These are phyloP conservation scores for Mizuhopecten yessoensis DNA, from an alignment of 1,140 invertebrate genomes.

Conservation along the genomic window DNA sequence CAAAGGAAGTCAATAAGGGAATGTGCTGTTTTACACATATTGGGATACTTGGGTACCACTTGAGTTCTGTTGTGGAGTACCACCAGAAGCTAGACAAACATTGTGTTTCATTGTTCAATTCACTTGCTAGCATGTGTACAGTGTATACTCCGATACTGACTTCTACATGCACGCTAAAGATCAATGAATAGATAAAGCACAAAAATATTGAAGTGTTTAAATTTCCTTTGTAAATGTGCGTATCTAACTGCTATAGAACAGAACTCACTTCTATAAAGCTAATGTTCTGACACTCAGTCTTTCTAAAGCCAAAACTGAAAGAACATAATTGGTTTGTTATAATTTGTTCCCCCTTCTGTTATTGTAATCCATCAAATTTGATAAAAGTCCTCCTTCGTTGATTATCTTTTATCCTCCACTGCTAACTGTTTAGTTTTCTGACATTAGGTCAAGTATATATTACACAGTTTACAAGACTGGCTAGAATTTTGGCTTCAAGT, in stretches of 20 bases:
- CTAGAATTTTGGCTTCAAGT: neutral
- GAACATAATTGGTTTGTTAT: neutral
- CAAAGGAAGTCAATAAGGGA: constrained; percentile 1
- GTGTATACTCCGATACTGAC: constrained; percentile 5
- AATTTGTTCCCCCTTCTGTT: too few species aligned
- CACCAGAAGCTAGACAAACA: neutral
- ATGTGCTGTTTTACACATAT: constrained; percentile 19
- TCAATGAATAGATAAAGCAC: neutral
- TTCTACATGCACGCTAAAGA: neutral
- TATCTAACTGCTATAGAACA: neutral
- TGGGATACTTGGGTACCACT: neutral
- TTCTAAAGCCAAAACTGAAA: neutral
- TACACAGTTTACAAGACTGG: neutral
- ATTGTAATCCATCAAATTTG: neutral
- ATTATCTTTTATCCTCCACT: neutral
- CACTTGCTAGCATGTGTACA: neutral
- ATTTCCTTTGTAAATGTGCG: neutral
- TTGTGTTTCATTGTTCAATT: constrained; percentile 8
- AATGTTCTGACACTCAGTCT: neutral
- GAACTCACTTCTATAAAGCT: neutral
- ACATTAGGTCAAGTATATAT: neutral
- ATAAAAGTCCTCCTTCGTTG: neutral
- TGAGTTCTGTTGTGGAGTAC: constrained; percentile 6
- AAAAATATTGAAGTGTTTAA: neutral
- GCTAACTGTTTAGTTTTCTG: neutral